Conservation (phyloP, 2,888 invertebrate species). For the Drosophila bunnanda region DNA sequence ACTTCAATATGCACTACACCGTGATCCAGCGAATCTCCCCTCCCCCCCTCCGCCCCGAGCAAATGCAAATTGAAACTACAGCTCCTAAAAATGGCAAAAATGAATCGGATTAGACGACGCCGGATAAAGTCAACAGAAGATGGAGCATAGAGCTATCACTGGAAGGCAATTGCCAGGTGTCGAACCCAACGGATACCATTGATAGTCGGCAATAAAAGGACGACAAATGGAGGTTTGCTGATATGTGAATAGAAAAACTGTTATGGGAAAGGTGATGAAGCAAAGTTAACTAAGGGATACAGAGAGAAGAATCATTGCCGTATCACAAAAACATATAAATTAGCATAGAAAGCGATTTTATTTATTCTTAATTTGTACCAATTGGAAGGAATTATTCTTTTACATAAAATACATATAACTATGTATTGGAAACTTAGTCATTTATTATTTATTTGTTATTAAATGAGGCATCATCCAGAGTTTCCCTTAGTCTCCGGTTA, state of each 20-base stretch:
- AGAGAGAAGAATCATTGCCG: background rate
- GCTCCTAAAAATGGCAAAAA: slow-evolving; percentile 18
- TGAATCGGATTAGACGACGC: slow-evolving; percentile 40
- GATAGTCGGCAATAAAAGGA: slow-evolving; percentile 24
- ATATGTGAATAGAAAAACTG: background rate
- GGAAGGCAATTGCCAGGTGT: slow-evolving; percentile 42
- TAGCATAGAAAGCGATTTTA: no score
- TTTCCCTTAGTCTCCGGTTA: background rate
- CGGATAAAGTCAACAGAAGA: slow-evolving; percentile 37
- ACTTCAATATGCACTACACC: slow-evolving; percentile 38
- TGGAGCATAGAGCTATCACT: slow-evolving; percentile 12
- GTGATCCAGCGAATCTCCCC: background rate
- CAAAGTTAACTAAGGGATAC: background rate
- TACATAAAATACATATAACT: background rate
- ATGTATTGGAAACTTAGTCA: background rate
- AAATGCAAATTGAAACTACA: slow-evolving; percentile 41
- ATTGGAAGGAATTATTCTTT: no score
- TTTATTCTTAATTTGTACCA: no score
- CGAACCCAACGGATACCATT: slow-evolving; percentile 17
- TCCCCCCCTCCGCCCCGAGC: background rate
- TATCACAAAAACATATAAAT: no score
- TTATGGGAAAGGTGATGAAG: background rate
- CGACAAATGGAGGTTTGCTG: slow-evolving; percentile 6
- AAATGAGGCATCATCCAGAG: background rate
- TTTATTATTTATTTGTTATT: background rate